Evolutionary conservation across 2,113 vertebrate species (phyloP), one percentile per base, ranked within the genome.

Genomic region (Ptyas mucosa): DNA sequence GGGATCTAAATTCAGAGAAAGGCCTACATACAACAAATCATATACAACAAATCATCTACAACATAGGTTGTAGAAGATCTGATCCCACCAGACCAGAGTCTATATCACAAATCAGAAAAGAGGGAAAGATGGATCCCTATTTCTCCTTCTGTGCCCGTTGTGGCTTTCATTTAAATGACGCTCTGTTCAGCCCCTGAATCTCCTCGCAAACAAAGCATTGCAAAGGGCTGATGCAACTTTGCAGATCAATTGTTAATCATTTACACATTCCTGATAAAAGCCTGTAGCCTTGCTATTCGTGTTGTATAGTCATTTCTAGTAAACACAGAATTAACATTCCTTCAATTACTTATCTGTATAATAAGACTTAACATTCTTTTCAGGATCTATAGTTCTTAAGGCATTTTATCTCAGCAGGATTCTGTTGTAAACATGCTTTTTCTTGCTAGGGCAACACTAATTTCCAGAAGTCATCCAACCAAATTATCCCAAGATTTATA

Each of bases 281-380:
- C 94, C 93, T 58, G 58, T 87, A 87, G 92, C 88, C 86, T 93
- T 94, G 91, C 75, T 94, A 90, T 92, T 91, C 91, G 52, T 69
- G 90, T 86, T 69, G n/a, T 57, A 94, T 0, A 95, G 75, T 91
- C 90, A 61, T 96, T 96, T 90, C 90, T 92, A 94, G 94, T 94
- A 96, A 97, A 95, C 86, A 95, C 34, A 96, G 95, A 96, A 94
- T 96, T 96, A 96, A 81, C 96, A 96, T 96, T 97, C 96, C 87
- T 97, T 94, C 94, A 96, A 75, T 96, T 93, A 94, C 92, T 97
- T 97, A 96, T 97, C 95, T 97, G 94, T 94, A 89, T 92, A 93
- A 93, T 85, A 93, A 95, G 96, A 95, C 95, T 97, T 97, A 97
- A 96, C 97, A 97, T 97, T 97, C 96, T 96, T 97, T 97, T 96